Conservation (phyloP, 2,113 vertebrate species). For the Corydoras maculifer region DNA sequence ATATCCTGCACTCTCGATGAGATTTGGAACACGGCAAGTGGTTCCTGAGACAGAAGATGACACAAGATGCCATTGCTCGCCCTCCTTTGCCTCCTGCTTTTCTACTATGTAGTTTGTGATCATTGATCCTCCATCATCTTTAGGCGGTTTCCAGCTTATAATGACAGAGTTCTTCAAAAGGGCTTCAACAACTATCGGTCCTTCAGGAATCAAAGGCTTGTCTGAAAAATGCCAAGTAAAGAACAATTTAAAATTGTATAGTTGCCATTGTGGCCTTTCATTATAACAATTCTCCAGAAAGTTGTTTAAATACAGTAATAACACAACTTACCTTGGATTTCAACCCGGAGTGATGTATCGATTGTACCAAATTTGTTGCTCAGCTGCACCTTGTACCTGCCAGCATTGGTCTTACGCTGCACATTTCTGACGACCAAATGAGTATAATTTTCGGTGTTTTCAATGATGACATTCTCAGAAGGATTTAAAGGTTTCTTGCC, state of each 20-base stretch:
- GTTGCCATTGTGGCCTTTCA: too few species aligned
- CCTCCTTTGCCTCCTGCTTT: constrained; percentile 93
- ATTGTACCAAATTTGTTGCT: constrained; percentile 87
- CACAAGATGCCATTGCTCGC: constrained; percentile 87
- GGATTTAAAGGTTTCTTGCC: constrained; percentile 86
- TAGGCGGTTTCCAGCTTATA: constrained; percentile 92
- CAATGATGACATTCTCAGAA: constrained; percentile 83
- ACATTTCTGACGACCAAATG: constrained; percentile 93
- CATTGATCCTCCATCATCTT: constrained; percentile 88
- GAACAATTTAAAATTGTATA: too few species aligned
- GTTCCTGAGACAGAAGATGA: constrained; percentile 88
- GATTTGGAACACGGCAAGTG: constrained; percentile 85
- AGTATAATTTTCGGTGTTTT: constrained; percentile 94
- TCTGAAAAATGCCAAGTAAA: constrained; percentile 62
- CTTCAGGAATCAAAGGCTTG: constrained; percentile 86
- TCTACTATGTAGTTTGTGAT: constrained; percentile 96
- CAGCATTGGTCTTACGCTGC: constrained; percentile 86
- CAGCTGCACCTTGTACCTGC: constrained; percentile 94
- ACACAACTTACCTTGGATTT: constrained; percentile 87
- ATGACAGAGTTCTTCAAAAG: constrained; percentile 87
- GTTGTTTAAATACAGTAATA: not conserved
- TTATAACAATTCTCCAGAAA: not conserved
- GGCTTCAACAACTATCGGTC: constrained; percentile 86
- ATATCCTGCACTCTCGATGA: constrained; percentile 86
- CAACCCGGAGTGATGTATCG: constrained; percentile 82